Percentiles rank a stretch among this genome's conserved stretches.
Evolutionary conservation across 2,113 vertebrate genomes (phyloP).

Genomic region (Pachycephala philippinensis): DNA sequence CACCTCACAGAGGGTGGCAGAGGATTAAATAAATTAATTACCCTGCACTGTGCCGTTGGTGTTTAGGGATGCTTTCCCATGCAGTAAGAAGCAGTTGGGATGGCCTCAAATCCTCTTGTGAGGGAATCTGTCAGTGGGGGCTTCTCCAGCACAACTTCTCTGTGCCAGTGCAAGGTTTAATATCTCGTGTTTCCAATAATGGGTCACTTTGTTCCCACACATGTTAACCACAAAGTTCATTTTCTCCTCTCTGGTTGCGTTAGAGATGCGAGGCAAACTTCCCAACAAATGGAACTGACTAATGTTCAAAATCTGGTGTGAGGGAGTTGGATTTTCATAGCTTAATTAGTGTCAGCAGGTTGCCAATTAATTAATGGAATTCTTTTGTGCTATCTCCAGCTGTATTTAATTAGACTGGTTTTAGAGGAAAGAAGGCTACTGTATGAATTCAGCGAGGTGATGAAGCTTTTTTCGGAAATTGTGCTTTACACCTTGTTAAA

Average conservation of each 20-base stretch:
- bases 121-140: not conserved
- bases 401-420: constrained; percentile 66
- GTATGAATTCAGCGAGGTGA: constrained; percentile 10
- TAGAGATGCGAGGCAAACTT: constrained; percentile 16
- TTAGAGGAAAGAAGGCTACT: not conserved
- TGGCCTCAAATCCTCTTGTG: not conserved
- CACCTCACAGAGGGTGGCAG: not conserved
- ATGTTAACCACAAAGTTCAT: not conserved
- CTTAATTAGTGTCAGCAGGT: constrained; percentile 71
- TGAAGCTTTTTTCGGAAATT: not conserved
- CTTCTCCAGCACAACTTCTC: not conserved
- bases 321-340: constrained; percentile 67
- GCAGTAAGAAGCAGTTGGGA: not conserved
- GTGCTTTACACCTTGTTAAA: constrained; percentile 21
- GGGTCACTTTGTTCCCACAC: constrained; percentile 19
- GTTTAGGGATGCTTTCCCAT: not conserved
- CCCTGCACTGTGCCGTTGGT: accelerated
- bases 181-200: not conserved
- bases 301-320: constrained; percentile 63
- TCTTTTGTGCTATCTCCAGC: constrained; percentile 60
- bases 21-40: not conserved
- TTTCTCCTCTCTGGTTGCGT: constrained; percentile 1
- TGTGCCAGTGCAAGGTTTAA: not conserved
- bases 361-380: constrained; percentile 73
- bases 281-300: constrained; percentile 52